Base-by-base conservation (phyloP, 2,888 invertebrate genomes). In the Abrostola triplasia region DNA sequence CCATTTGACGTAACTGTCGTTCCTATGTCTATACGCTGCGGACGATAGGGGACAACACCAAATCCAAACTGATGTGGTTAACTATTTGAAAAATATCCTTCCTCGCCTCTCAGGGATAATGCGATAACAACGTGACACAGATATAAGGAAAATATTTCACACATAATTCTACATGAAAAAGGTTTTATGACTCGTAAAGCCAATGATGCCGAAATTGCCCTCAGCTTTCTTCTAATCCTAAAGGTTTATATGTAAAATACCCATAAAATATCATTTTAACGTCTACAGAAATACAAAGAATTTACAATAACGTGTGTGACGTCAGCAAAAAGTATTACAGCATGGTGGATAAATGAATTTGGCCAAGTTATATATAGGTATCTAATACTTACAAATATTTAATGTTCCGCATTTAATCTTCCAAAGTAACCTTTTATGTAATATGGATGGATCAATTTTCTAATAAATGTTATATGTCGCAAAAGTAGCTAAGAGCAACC, bases 151-250 rank as follows among this genome's bases (percentile, higher is more conserved):
- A 76, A 76, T 78, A 88, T 83, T 84, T 84, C 80, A 77, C 84
- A 81, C 84, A 85, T 85, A 84, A 84, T 81, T 79, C 83, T 82
- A 83, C 81, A 80, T 82, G 84, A 87, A 83, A 87, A 89, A 86
- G 86, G 87, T 89, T 90, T 90, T 88, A 90, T 88, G 82, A 86
- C 80, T 84, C 90, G 86, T 90, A 90, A 90, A 89, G 85, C 84
- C 89, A 87, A 90, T 89, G 88, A 90, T 88, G 88, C 87, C 83
- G 79, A 84, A 87, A 89, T 90, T 88, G 88, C 84, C 84, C 81
- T 80, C 82, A 76, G 76, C 80, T 80, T 79, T 65, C 72, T 66
- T 74, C 69, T 71, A 79, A 78, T 78, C 70, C 76, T 59, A 82
- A 80, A 77, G 81, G 80, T 75, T 81, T 76, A 68, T 74, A 77